Evolutionary conservation across 2,797 vertebrate genomes (phyloP).

Genomic region (Eutrigla gurnardus): DNA sequence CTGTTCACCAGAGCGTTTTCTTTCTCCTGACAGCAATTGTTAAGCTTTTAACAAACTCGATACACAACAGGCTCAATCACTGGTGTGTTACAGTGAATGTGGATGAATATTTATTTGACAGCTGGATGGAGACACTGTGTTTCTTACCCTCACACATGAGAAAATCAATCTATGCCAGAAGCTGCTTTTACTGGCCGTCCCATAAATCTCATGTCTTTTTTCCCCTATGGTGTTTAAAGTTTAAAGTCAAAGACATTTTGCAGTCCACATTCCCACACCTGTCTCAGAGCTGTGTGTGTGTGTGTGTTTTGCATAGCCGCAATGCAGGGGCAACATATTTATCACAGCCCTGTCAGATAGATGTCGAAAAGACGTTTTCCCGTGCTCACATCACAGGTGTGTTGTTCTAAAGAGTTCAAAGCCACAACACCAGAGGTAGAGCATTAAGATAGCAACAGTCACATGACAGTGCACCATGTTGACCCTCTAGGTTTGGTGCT

Average conservation of each 20-base stretch:
- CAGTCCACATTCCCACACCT: slow-evolving; percentile 10
- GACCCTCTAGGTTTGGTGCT: too few relatives aligned
- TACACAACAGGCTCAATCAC: neutral
- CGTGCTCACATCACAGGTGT: too few relatives aligned
- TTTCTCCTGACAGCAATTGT: neutral
- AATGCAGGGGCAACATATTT: neutral
- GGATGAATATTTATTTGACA: neutral
- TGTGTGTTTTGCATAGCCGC: neutral
- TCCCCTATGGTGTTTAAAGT: neutral
- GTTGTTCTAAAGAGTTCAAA: too few relatives aligned
- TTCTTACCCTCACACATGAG: neutral
- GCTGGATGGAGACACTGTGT: slow-evolving; percentile 7
- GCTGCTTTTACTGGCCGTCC: slow-evolving; percentile 1
- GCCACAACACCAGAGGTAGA: too few relatives aligned
- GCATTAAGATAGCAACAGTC: too few relatives aligned
- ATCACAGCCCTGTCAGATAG: neutral
- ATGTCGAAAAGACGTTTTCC: neutral
- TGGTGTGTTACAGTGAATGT: neutral
- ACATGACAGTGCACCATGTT: too few relatives aligned
- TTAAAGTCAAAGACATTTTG: slow-evolving; percentile 17
- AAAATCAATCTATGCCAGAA: neutral
- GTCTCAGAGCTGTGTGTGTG: neutral
- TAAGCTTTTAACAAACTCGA: slow-evolving; percentile 4
- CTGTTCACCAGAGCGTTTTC: neutral
- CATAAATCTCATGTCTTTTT: neutral